Conservation (phyloP, 2,888 invertebrate species). For the Mechanitis mazaeus region DNA sequence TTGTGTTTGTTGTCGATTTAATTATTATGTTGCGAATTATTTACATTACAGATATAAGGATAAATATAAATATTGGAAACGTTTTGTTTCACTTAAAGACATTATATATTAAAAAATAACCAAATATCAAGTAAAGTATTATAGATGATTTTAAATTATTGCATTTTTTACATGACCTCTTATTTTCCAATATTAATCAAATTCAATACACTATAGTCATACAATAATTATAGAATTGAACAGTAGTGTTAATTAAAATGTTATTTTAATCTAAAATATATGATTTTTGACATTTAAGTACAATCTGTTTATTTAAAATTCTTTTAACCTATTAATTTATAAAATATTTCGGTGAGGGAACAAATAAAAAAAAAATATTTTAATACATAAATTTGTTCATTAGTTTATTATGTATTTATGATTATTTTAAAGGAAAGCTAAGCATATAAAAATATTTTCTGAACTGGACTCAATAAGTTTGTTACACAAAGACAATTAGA, state of each 20-base stretch:
- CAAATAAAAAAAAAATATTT: conserved; percentile 22
- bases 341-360: not conserved
- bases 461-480: conserved; percentile 58
- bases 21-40: not conserved
- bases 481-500: conserved; percentile 31
- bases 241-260: conserved; percentile 17
- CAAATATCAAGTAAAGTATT: too few relatives aligned
- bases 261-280: too few relatives aligned
- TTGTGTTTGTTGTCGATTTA: conserved; percentile 18
- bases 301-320: conserved; percentile 37
- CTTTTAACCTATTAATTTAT: conserved; percentile 10
- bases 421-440: conserved; percentile 69
- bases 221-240: too few relatives aligned
- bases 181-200: conserved; percentile 15
- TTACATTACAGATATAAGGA: too few relatives aligned
- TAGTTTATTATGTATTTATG: conserved; percentile 68
- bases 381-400: conserved; percentile 72
- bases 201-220: too few relatives aligned
- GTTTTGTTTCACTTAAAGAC: too few relatives aligned
- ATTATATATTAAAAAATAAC: too few relatives aligned
- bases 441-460: conserved; percentile 73
- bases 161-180: not conserved
- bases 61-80: too few relatives aligned
- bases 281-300: too few relatives aligned
- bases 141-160: conserved; percentile 7